Conservation (phyloP, 1,140 invertebrate genomes). For the Mylabris phalerata region DNA sequence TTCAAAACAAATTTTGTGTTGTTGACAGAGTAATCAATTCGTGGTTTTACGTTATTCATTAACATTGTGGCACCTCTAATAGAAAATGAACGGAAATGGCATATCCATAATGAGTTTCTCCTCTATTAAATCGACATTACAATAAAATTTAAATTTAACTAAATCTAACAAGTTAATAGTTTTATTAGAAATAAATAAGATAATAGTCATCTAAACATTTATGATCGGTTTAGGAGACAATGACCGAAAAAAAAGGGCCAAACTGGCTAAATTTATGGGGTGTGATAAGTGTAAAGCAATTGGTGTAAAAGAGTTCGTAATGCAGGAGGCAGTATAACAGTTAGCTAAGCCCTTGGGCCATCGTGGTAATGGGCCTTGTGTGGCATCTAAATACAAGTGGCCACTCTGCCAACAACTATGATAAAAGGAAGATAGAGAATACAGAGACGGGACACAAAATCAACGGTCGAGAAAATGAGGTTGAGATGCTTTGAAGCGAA, state of each 20-base stretch:
- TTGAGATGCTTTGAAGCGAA: slow-evolving; percentile 43
- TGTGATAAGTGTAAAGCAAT: slow-evolving; percentile 25
- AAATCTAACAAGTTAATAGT: too few species aligned
- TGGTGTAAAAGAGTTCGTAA: slow-evolving; percentile 26
- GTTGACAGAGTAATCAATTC: not conserved
- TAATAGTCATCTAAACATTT: too few species aligned
- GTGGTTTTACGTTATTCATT: not conserved
- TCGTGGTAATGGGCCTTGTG: slow-evolving; percentile 19
- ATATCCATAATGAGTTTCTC: too few species aligned
- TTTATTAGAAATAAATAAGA: too few species aligned
- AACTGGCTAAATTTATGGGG: slow-evolving; percentile 6
- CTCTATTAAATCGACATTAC: too few species aligned
- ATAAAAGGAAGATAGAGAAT: slow-evolving; percentile 22
- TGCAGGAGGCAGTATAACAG: slow-evolving; percentile 24
- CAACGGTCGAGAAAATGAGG: slow-evolving; percentile 47
- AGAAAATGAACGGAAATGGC: too few species aligned
- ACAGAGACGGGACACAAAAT: slow-evolving; percentile 37
- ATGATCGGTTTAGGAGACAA: too few species aligned
- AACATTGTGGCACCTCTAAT: not conserved
- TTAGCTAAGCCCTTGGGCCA: slow-evolving; percentile 18
- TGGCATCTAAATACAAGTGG: slow-evolving; percentile 29
- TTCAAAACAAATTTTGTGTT: too few species aligned
- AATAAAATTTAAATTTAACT: too few species aligned
- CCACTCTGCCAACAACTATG: slow-evolving; percentile 24
- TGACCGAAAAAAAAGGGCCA: too few species aligned